phyloP scores from a whole-genome alignment of 2,113 vertebrate genomes.

The Bos indicus region DNA sequence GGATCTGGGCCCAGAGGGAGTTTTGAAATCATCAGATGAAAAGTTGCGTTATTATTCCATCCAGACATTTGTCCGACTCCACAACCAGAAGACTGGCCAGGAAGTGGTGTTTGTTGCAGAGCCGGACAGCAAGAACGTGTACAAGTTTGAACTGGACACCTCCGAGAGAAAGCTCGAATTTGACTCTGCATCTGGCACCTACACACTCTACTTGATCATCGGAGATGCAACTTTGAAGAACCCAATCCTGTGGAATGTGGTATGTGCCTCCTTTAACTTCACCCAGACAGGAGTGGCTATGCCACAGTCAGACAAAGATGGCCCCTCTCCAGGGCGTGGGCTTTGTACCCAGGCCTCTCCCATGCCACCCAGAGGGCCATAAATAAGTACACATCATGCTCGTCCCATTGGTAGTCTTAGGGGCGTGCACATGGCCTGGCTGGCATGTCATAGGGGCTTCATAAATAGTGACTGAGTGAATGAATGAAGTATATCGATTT shows the following conservation, averaged over 20 bases:
- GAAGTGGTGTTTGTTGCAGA: constrained; percentile 99
- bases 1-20: background rate
- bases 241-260: constrained; percentile 97
- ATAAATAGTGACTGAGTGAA: background rate
- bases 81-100: constrained; percentile 97
- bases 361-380: background rate
- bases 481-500: background rate
- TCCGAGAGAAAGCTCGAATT: constrained; percentile 95
- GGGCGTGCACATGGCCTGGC: background rate
- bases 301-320: background rate
- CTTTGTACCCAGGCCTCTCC: background rate
- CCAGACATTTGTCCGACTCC: constrained; percentile 96
- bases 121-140: constrained; percentile 94
- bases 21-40: constrained; percentile 9
- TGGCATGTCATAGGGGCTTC: background rate
- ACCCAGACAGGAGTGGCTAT: background rate
- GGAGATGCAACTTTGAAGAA: constrained; percentile 98
- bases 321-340: background rate
- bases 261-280: constrained; percentile 73
- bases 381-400: background rate
- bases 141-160: constrained; percentile 97
- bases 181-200: constrained; percentile 95
- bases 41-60: constrained; percentile 1
- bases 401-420: background rate
- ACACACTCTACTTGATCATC: constrained; percentile 94